Evolutionary conservation across 2,888 invertebrate genomes (phyloP), one percentile per base, ranked within the genome.

Genomic region (Pterostichus madidus): DNA sequence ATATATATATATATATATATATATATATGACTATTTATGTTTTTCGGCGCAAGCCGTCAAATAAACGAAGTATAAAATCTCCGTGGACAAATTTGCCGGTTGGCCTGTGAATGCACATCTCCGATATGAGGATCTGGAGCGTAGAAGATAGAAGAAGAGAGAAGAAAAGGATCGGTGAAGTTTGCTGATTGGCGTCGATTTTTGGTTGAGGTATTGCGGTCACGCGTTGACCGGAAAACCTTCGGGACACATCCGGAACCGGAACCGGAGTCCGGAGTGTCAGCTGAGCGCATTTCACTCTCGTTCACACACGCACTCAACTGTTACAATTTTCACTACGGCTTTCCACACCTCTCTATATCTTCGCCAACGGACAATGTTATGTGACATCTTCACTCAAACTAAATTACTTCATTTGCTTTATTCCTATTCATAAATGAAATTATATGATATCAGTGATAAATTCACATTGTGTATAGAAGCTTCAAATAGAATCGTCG

Each of bases 181-280:
- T 64, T 73, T 49, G 24, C 31, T 75, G 79, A 79, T 79, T 79
- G 79, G 79, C 61, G 79, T 79, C 79, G 79, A 79, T 79, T 64
- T 79, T 79, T 68, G 46, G 79, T 61, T 79, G 79, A 79, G 61
- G 79, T 64, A 79, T 79, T 52, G 32, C 79, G 79, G 79, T 79
- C 79, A 79, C 79, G 79, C 79, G 46, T 17, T 64, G 64, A 79
- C 79, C 68, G 68, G 79, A 79, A 78, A 79, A 79, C 79, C 79
- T 79, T 32, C 79, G 79, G 79, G 79, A 79, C 79, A 79, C 49
- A 79, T 64, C 79, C 64, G 61, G 79, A 68, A 79, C 64, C 31
- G 44, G 68, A 44, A 17, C 46, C 68, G 68, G 32, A 39, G 44
- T 11, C 15, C 15, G 13, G 61, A 44, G 39, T 79, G 79, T 79